A percentile compares a stretch with the other conserved stretches of the same genome.
These are phyloP conservation scores for Choloepus didactylus DNA, from an alignment of 2,797 vertebrate species.

Conservation along the genomic window DNA sequence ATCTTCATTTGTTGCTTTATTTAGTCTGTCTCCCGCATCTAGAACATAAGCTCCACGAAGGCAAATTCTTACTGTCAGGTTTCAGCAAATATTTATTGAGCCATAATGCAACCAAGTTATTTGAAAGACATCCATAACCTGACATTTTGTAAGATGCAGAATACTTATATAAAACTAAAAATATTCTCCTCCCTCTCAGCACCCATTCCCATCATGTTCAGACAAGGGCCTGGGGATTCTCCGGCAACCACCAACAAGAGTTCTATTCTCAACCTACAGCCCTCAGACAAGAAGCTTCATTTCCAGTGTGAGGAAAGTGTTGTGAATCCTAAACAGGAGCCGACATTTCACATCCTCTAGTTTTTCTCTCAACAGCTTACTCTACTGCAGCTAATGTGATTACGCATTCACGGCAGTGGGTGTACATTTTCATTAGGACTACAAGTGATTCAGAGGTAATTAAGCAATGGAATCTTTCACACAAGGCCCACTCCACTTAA, in stretches of 20 bases:
- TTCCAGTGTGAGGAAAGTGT: neutral
- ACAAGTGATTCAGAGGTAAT: conserved; percentile 69
- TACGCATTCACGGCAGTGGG: conserved; percentile 61
- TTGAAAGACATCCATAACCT: neutral
- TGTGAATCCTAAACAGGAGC: conserved; percentile 71
- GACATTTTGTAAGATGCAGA: neutral
- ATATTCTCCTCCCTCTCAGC: no score
- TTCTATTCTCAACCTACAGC: neutral
- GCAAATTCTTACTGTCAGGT: neutral
- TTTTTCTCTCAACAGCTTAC: conserved; percentile 36
- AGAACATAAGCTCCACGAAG: neutral
- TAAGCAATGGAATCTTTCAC: conserved; percentile 45
- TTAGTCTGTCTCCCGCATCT: neutral
- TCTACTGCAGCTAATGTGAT: conserved; percentile 39
- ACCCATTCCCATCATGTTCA: accelerated
- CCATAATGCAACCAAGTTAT: neutral
- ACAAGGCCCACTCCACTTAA: conserved; percentile 61
- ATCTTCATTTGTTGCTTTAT: no score
- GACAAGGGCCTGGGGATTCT: neutral
- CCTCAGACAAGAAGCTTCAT: neutral
- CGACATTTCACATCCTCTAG: neutral
- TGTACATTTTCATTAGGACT: conserved; percentile 51
- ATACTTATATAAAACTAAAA: neutral
- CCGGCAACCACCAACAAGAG: neutral
- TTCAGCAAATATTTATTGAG: neutral